Base-by-base conservation (phyloP, 1,140 invertebrate species). In the Philotrypesis tridentata region DNA sequence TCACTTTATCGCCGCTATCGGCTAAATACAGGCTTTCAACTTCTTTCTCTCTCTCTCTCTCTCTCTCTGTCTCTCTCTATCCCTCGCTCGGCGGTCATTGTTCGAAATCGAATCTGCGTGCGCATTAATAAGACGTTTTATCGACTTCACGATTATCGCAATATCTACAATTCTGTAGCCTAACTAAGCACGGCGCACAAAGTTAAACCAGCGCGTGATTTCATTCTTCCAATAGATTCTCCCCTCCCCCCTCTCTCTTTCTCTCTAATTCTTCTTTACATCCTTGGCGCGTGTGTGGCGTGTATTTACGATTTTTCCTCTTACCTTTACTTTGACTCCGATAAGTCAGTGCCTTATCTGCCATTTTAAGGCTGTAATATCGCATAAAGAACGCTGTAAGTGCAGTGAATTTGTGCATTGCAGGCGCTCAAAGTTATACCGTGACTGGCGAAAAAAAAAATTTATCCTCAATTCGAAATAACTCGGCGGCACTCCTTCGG, bases 51-150 rank as follows among this genome's bases (percentile, higher is more conserved):
- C n/a, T n/a, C n/a, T n/a, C n/a, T n/a, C n/a, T n/a, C n/a, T n/a
- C n/a, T n/a, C n/a, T n/a, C n/a, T n/a, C n/a, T n/a, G n/a, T n/a
- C n/a, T n/a, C n/a, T n/a, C n/a, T n/a, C n/a, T n/a, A n/a, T n/a
- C 48, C n/a, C 48, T 55, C 17, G 48, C 21, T 21, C 23, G 48
- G 25, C 0, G n/a, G 21, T 40, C n/a, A 81, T 75, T 68, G 79
- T 81, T 75, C 31, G 71, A 65, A 60, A 65, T 31, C n/a, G 37
- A 74, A 74, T 65, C 31, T 8, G n/a, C 17, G 37, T 61, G 21
- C 27, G 79, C 71, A 21, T 74, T 65, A 80, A 80, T 74, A 74
- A 80, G 37, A 80, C 27, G 27, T 80, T 74, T 80, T 67, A 80
- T 74, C 40, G 25, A 33, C 31, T 43, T 80, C 37, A n/a, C 65